Evolutionary conservation across 2,888 invertebrate genomes (phyloP).

Genomic region (Pristionchus mayeri): DNA sequence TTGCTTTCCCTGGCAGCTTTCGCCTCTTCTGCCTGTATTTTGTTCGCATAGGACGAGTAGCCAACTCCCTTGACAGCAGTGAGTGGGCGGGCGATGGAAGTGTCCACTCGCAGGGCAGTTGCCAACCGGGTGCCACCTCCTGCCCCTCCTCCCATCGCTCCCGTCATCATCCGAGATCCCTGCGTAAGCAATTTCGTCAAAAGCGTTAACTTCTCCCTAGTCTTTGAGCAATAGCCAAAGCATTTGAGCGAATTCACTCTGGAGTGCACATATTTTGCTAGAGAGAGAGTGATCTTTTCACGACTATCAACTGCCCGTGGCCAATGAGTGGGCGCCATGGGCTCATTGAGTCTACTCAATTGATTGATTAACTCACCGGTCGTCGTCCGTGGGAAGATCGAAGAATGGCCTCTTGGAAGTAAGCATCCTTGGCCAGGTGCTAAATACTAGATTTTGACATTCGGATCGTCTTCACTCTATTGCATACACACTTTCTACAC

Average conservation of each 20-base stretch:
- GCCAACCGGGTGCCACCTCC: no score
- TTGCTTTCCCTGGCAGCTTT: slow-evolving; percentile 88
- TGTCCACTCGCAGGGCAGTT: slow-evolving; percentile 55
- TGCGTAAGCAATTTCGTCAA: no score
- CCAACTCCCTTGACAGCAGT: slow-evolving; percentile 97
- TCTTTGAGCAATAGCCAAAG: no score
- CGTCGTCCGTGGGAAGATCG: slow-evolving; percentile 84
- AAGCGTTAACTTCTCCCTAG: no score
- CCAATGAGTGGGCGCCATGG: no score
- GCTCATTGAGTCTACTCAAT: no score
- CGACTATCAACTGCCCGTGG: no score
- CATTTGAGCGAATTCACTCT: no score
- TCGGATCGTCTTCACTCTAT: background rate
- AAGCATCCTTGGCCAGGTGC: slow-evolving; percentile 84
- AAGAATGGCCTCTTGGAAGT: slow-evolving; percentile 86
- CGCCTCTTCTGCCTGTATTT: slow-evolving; percentile 87
- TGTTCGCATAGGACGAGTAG: slow-evolving; percentile 85
- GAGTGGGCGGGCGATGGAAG: slow-evolving; percentile 84
- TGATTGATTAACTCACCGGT: slow-evolving; percentile 80
- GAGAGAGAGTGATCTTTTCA: no score
- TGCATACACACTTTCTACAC: no score
- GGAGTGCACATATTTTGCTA: no score
- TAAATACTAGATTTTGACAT: slow-evolving; percentile 72
- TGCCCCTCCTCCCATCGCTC: no score
- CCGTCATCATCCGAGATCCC: background rate